phyloP scores from a whole-genome alignment of 2,888 invertebrate species.

The Pristionchus maxplancki region DNA sequence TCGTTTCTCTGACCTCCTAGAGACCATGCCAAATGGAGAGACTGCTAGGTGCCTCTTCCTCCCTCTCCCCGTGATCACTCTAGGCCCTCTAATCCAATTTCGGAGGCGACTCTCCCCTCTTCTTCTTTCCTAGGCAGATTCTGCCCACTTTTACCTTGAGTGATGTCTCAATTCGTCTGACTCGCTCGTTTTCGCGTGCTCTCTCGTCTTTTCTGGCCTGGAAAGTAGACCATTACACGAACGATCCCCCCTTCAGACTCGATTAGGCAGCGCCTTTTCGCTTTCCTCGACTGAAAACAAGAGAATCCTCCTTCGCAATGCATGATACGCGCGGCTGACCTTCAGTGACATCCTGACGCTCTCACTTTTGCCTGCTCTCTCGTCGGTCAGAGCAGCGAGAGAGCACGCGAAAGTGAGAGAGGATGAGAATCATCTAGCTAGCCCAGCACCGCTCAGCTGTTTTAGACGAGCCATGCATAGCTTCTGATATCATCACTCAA shows the following conservation, averaged over 20 bases:
- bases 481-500: constrained; percentile 81
- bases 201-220: neutral
- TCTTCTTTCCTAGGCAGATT: neutral
- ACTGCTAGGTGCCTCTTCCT: neutral
- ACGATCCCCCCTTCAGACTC: neutral
- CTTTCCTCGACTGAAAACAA: neutral
- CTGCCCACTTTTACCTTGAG: neutral
- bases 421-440: neutral
- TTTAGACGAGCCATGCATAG: constrained; percentile 76
- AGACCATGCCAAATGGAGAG: neutral
- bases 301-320: neutral
- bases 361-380: neutral
- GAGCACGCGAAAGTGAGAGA: neutral
- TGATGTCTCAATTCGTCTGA: neutral
- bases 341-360: constrained; percentile 83
- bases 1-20: neutral
- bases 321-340: neutral
- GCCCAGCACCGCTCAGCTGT: constrained; percentile 82
- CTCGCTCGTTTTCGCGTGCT: neutral
- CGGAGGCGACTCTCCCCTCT: neutral
- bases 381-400: neutral
- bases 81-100: constrained; percentile 31
- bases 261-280: neutral
- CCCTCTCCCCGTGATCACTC: constrained; percentile 32
- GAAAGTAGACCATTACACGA: neutral